These are phyloP conservation scores for Drosophila cardini DNA, from an alignment of 1,140 invertebrate species.

Conservation along the genomic window DNA sequence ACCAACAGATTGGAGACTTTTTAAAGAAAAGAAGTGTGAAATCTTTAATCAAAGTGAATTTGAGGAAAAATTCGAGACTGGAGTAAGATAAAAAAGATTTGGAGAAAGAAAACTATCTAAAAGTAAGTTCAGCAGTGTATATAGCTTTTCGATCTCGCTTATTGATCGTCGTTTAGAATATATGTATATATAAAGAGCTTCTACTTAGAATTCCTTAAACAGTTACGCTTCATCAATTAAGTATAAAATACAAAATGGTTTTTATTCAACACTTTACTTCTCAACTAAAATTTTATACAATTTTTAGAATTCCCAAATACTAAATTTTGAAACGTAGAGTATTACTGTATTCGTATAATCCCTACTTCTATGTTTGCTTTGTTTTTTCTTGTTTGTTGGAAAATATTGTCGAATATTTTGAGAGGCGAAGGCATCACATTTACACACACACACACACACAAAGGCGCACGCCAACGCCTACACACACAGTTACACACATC, in stretches of 20 bases:
- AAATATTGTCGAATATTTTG: constrained; percentile 81
- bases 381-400: constrained; percentile 70
- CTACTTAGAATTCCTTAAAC: too few species aligned
- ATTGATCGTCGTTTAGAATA: too few species aligned
- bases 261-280: too few species aligned
- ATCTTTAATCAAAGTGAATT: not conserved
- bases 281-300: too few species aligned
- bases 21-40: not conserved
- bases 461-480: too few species aligned
- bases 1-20: not conserved
- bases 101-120: not conserved
- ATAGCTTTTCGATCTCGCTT: too few species aligned
- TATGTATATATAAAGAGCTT: too few species aligned
- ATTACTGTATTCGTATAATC: constrained; percentile 35
- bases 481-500: constrained; percentile 35
- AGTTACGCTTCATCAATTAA: too few species aligned
- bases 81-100: not conserved
- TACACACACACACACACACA: constrained; percentile 53
- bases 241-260: too few species aligned
- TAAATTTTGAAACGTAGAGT: constrained; percentile 20
- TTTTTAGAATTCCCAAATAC: not conserved
- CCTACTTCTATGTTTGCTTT: constrained; percentile 11
- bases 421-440: constrained; percentile 66
- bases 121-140: too few species aligned
- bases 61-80: too few species aligned